Evolutionary conservation across 2,113 vertebrate species (phyloP).

Genomic region (Etheostoma cragini): DNA sequence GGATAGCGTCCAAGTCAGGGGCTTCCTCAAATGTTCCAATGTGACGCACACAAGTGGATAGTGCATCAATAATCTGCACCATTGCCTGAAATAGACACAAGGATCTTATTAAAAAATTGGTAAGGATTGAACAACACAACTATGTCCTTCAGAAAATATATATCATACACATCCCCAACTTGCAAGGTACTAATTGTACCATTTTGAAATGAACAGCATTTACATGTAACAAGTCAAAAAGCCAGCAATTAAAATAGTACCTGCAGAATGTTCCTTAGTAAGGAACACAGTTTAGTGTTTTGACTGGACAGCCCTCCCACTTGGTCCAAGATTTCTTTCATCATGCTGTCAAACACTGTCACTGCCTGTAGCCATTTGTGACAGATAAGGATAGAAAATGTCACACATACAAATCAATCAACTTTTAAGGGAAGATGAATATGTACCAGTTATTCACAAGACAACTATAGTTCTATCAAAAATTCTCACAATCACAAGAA

Average conservation of each 20-base stretch:
- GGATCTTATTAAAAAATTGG: not conserved
- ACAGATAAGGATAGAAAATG: not conserved
- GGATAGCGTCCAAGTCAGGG: slow-evolving; percentile 82
- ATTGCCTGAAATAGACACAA: slow-evolving; percentile 79
- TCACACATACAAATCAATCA: not conserved
- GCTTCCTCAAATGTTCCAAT: slow-evolving; percentile 83
- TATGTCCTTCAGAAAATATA: not conserved
- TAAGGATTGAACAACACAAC: not conserved
- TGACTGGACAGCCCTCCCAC: slow-evolving; percentile 89
- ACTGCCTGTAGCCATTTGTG: slow-evolving; percentile 81
- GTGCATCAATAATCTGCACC: slow-evolving; percentile 87
- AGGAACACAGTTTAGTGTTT: slow-evolving; percentile 85
- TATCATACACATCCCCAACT: not conserved
- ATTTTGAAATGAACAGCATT: not conserved
- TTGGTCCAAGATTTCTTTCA: slow-evolving; percentile 87
- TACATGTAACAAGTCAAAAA: not conserved
- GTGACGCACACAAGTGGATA: slow-evolving; percentile 87
- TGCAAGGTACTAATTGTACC: not conserved
- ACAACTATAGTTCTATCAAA: not conserved
- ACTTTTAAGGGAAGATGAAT: not conserved
- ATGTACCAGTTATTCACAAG: not conserved
- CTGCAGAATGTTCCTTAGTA: slow-evolving; percentile 88
- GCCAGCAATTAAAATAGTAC: slow-evolving; percentile 58
- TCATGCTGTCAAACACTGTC: slow-evolving; percentile 88
- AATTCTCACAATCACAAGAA: not conserved